Conservation (phyloP, 1,140 invertebrate species). For the Wiebesia pumilae region DNA sequence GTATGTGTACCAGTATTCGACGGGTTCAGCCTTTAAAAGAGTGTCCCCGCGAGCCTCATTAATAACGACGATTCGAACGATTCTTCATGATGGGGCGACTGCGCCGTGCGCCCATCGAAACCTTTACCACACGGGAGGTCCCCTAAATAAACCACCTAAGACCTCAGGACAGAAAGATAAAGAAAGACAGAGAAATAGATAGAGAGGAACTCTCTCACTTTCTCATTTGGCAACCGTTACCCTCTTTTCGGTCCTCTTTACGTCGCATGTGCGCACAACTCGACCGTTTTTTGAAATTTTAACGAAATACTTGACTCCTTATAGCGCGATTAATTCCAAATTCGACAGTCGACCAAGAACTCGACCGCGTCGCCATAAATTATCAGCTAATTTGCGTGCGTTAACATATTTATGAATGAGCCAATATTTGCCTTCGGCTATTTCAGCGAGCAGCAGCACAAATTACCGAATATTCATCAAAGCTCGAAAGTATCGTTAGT, state of each 20-base stretch:
- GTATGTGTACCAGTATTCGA: background rate
- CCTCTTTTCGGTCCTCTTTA: background rate
- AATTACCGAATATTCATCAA: slow-evolving; percentile 23
- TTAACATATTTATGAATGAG: slow-evolving; percentile 37
- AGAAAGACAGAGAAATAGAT: background rate
- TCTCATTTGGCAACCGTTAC: slow-evolving; percentile 7
- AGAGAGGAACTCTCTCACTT: background rate
- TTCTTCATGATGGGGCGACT: slow-evolving; percentile 30
- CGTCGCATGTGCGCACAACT: background rate
- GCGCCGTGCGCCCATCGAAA: background rate
- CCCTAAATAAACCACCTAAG: slow-evolving; percentile 31
- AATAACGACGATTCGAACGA: slow-evolving; percentile 49
- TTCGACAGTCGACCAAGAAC: background rate
- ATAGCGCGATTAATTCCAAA: background rate
- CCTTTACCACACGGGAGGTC: slow-evolving; percentile 43
- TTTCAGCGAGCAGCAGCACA: background rate
- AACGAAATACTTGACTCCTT: slow-evolving; percentile 15
- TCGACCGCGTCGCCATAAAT: background rate
- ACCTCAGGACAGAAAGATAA: background rate
- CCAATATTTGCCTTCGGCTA: background rate
- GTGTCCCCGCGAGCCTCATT: slow-evolving; percentile 41
- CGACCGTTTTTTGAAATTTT: background rate
- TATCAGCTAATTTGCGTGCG: slow-evolving; percentile 1
- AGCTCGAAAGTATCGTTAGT: background rate
- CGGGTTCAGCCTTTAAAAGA: background rate